phyloP scores from a whole-genome alignment of 2,888 invertebrate genomes.

The Heliothis peltigera region DNA sequence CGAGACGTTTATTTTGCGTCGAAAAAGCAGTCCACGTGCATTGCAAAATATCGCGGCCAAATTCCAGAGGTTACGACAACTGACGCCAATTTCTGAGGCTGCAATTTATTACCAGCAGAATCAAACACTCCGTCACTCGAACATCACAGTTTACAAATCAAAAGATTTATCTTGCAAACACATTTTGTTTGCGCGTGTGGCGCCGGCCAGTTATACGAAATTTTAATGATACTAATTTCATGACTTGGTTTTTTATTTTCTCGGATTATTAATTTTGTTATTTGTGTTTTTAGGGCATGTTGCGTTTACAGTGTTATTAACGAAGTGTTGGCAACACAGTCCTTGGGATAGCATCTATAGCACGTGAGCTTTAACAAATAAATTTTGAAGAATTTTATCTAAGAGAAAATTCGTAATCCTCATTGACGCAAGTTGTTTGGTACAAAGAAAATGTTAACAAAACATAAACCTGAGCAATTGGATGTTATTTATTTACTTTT shows the following conservation, averaged over 20 bases:
- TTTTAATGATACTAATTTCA: constrained; percentile 38
- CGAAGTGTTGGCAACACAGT: no score
- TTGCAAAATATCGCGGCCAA: constrained; percentile 41
- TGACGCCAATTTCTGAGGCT: constrained; percentile 35
- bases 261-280: constrained; percentile 21
- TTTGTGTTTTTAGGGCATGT: constrained; percentile 19
- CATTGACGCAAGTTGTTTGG: background rate
- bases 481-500: constrained; percentile 1
- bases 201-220: constrained; percentile 45
- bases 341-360: background rate
- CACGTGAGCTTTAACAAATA: background rate
- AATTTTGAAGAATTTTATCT: background rate
- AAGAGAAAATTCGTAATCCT: background rate
- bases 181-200: constrained; percentile 58
- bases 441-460: background rate
- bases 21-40: constrained; percentile 17
- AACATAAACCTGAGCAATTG: background rate
- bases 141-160: constrained; percentile 58
- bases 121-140: constrained; percentile 52
- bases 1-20: constrained; percentile 8
- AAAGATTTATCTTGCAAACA: constrained; percentile 60
- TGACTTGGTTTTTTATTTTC: background rate
- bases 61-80: constrained; percentile 29
- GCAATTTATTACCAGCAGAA: constrained; percentile 52
- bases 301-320: background rate